These are phyloP conservation scores for Gadopsis marmoratus DNA, from an alignment of 2,797 vertebrate genomes.

Conservation along the genomic window DNA sequence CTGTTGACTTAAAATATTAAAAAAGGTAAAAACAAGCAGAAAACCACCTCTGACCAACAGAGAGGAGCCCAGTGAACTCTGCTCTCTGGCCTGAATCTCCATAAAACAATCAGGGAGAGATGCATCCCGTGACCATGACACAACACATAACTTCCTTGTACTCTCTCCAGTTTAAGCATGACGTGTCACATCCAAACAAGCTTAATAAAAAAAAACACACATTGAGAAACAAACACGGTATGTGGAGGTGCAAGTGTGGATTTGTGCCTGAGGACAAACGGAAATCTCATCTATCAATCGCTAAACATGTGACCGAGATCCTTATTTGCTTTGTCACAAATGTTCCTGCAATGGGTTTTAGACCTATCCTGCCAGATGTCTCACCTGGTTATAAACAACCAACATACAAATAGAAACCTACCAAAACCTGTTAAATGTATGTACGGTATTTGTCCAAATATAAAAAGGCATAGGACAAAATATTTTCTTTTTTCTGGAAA, in stretches of 20 bases:
- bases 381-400: neutral
- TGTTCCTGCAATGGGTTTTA: neutral
- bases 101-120: conserved; percentile 13
- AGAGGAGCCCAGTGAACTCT: conserved; percentile 1
- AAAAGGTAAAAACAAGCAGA: conserved; percentile 8
- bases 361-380: neutral
- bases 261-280: neutral
- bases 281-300: conserved; percentile 20
- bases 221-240: neutral
- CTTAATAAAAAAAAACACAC: neutral
- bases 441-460: neutral
- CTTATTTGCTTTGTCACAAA: conserved; percentile 9
- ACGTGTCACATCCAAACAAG: conserved; percentile 30
- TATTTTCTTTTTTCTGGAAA: neutral
- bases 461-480: no score
- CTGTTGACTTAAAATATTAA: conserved; percentile 8
- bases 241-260: neutral
- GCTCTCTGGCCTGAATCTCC: conserved; percentile 3
- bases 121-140: conserved; percentile 10
- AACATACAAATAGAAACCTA: neutral
- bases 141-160: conserved; percentile 19
- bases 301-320: conserved; percentile 8
- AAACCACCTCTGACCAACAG: neutral
- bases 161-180: neutral
- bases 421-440: neutral